Evolutionary conservation across 2,113 vertebrate genomes (phyloP), one percentile per base, ranked within the genome.

Genomic region (Heterotilapia buettikoferi): DNA sequence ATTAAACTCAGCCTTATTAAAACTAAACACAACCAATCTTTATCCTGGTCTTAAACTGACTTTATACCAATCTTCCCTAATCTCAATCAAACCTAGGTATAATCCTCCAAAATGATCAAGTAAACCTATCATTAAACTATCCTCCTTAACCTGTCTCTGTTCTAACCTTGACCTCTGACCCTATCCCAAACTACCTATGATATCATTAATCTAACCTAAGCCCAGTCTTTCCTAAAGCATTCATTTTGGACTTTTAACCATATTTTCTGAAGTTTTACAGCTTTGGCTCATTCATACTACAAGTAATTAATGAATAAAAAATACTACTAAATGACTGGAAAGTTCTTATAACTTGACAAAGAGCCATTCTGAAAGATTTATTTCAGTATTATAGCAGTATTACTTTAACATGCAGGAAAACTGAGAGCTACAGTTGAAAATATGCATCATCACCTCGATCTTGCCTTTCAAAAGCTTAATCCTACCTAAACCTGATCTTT

Each of bases 21-120:
- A 33, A 31, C 57, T 0, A 61, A 59, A 59, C 12, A 9, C 0
- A 59, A 6, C 7, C 0, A 2, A 5, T 31, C 26, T 59, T 59
- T 59, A 59, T 59, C 56, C 11, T 38, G 18, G 3, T 19, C 3
- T 38, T 6, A 38, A 38, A 36, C 61, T n/a, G 33, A n/a, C 9
- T n/a, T 68, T 38, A 68, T 36, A 38, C 31, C 19, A n/a, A 11
- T 50, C 61, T 19, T 66, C 9, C 31, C 3, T 61, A 61, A 61
- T 14, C 16, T 4, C 10, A n/a, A n/a, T 66, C 31, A 26, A 66
- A 66, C 18, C 18, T 9, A 12, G 11, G 29, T 68, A 31, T 26
- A 63, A 33, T 63, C 9, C 29, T 40, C 31, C 63, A 36, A 68
- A n/a, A 68, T 18, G 1, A n/a, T 68, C 6, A 68, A 4, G 10